Evolutionary conservation across 2,113 vertebrate genomes (phyloP).

Genomic region (Rousettus leschenaultii): DNA sequence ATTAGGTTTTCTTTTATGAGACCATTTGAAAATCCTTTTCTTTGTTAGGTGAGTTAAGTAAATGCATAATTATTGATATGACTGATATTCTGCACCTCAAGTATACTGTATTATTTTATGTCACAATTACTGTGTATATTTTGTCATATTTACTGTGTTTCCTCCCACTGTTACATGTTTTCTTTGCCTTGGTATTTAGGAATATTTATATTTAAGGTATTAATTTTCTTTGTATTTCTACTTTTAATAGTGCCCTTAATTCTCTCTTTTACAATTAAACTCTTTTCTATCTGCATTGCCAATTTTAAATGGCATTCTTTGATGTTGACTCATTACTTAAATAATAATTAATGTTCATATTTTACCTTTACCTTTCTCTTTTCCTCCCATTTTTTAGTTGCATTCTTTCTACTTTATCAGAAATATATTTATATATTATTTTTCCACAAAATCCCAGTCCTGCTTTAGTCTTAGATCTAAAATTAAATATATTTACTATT

Average conservation of each 20-base stretch:
- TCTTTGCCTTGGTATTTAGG: background rate
- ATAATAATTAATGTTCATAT: background rate
- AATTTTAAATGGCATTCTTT: background rate
- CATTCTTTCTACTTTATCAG: background rate
- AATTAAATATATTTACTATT: background rate
- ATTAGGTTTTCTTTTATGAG: background rate
- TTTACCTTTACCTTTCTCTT: background rate
- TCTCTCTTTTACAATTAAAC: background rate
- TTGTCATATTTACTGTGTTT: background rate
- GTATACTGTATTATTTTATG: background rate
- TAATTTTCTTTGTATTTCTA: background rate
- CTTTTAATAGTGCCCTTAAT: background rate
- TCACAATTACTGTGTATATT: background rate
- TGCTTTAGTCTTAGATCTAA: background rate
- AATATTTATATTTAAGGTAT: background rate
- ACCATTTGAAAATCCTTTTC: background rate
- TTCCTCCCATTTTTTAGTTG: background rate
- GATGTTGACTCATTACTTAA: background rate
- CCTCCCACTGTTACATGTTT: background rate
- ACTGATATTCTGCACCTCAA: background rate
- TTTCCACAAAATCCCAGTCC: background rate
- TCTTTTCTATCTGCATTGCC: background rate
- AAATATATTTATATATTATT: background rate
- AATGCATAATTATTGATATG: background rate
- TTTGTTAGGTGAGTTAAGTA: background rate